Conservation (phyloP, 2,888 invertebrate genomes). For the Lypha dubia region DNA sequence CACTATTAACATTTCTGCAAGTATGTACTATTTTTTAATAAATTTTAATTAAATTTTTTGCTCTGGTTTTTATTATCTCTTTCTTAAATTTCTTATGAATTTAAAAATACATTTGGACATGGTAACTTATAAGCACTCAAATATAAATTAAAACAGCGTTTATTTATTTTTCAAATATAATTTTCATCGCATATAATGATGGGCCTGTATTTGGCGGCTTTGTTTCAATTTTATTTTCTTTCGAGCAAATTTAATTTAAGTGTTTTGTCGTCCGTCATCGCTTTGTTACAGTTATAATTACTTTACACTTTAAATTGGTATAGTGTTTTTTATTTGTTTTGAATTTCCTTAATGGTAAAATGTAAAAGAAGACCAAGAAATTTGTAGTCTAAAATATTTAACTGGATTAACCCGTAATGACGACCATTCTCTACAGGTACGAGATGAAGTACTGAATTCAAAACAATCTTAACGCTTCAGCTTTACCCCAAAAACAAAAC, state of each 20-base stretch:
- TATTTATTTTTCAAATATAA: conserved; percentile 3
- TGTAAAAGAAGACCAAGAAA: conserved; percentile 61
- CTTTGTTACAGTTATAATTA: conserved; percentile 49
- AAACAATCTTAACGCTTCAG: conserved; percentile 75
- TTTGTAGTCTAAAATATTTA: conserved; percentile 65
- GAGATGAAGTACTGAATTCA: conserved; percentile 75
- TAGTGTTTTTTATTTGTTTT: conserved; percentile 75
- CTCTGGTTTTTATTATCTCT: conserved; percentile 18
- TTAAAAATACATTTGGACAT: not conserved
- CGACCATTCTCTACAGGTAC: conserved; percentile 75
- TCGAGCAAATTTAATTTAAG: conserved; percentile 44
- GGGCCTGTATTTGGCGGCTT: conserved; percentile 29
- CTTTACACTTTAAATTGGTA: conserved; percentile 33
- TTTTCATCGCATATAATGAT: conserved; percentile 27
- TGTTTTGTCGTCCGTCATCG: conserved; percentile 39
- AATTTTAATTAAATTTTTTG: conserved; percentile 31
- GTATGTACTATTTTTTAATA: not conserved
- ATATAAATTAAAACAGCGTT: not conserved
- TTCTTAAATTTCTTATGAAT: not conserved
- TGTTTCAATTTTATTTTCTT: conserved; percentile 32
- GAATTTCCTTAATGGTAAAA: conserved; percentile 64
- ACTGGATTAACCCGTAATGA: conserved; percentile 72
- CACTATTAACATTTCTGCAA: not conserved
- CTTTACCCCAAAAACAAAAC: conserved; percentile 73
- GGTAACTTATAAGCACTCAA: conserved; percentile 16